Evolutionary conservation across 2,113 vertebrate species (phyloP), one percentile per base, ranked within the genome.

Genomic region (Brachirus orientalis): DNA sequence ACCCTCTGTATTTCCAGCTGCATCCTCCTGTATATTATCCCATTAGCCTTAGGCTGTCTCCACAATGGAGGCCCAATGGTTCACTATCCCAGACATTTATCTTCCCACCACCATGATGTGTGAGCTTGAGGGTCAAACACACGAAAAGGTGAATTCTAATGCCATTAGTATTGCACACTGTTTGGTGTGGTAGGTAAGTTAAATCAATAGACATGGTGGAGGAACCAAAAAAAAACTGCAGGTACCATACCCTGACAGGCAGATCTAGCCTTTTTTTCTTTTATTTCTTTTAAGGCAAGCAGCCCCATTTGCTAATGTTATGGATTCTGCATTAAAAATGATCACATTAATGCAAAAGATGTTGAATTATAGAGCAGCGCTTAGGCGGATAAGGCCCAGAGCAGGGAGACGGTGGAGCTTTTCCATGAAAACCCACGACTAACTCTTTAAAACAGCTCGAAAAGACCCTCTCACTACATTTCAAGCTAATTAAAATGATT

Each of bases 131-230:
- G 83, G 73, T 44, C 56, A 13, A 46, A 43, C 68, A 79, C 77
- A 80, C 90, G 59, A 82, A 84, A 86, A 88, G 75, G 82, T 81
- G 71, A 72, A 72, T 73, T 80, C 69, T 62, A 61, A 72, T 38
- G 9, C 43, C 51, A 90, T 92, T 75, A 89, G 91, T 92, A 86
- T 91, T 92, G 85, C 82, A 91, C 75, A 64, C 74, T 85, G 79
- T 84, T 88, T 86, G 75, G 57, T 1, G 37, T 37, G 54, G 75
- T 64, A 77, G 68, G 41, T 70, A 58, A 69, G 43, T 7, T 40
- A 72, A 62, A 72, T 13, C 22, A 38, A 68, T 1, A 46, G 12
- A 50, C 19, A 52, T 14, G 28, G 6, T 33, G 44, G 72, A 63
- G 60, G 54, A 57, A 50, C 44, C 7, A 16, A 10, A 58, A 71